Conservation (phyloP, 2,888 invertebrate genomes). For the Drosophila tanythrix region DNA sequence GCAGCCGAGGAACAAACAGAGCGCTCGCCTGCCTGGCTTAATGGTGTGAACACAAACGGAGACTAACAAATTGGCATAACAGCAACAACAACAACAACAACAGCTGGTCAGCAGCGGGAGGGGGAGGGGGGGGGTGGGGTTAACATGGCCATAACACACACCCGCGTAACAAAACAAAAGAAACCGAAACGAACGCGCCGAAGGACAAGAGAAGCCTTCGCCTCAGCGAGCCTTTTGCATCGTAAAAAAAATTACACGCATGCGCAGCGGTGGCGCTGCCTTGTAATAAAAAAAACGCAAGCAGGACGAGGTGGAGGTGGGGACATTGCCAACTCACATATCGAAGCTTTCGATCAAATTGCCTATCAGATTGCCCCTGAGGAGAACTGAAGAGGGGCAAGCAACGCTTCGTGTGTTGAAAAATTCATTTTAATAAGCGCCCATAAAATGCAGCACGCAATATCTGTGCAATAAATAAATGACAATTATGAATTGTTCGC, state of each 20-base stretch:
- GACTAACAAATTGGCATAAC: slow-evolving; percentile 71
- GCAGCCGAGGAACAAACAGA: slow-evolving; percentile 40
- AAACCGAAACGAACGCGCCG: slow-evolving; percentile 40
- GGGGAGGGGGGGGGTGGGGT: not conserved
- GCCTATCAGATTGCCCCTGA: slow-evolving; percentile 75
- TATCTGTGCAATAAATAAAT: slow-evolving; percentile 83
- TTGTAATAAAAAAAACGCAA: slow-evolving; percentile 59
- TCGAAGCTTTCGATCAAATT: slow-evolving; percentile 84
- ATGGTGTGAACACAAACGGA: slow-evolving; percentile 77
- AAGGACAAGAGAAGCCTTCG: slow-evolving; percentile 58
- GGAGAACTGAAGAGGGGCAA: not conserved
- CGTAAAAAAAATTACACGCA: slow-evolving; percentile 63
- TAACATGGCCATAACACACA: slow-evolving; percentile 30
- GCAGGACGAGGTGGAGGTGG: not conserved
- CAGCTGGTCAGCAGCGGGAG: slow-evolving; percentile 9
- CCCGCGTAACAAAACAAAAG: slow-evolving; percentile 67
- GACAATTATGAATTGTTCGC: slow-evolving; percentile 84
- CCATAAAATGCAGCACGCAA: slow-evolving; percentile 81
- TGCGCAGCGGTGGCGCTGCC: slow-evolving; percentile 71
- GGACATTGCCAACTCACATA: slow-evolving; percentile 56
- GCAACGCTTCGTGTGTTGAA: slow-evolving; percentile 62
- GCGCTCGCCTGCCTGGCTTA: slow-evolving; percentile 52
- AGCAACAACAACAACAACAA: slow-evolving; percentile 4
- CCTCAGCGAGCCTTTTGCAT: slow-evolving; percentile 11
- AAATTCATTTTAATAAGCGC: slow-evolving; percentile 84